Percentiles rank a stretch among this genome's conserved stretches.
phyloP scores from a whole-genome alignment of 2,888 invertebrate species.

The Erannis defoliaria region DNA sequence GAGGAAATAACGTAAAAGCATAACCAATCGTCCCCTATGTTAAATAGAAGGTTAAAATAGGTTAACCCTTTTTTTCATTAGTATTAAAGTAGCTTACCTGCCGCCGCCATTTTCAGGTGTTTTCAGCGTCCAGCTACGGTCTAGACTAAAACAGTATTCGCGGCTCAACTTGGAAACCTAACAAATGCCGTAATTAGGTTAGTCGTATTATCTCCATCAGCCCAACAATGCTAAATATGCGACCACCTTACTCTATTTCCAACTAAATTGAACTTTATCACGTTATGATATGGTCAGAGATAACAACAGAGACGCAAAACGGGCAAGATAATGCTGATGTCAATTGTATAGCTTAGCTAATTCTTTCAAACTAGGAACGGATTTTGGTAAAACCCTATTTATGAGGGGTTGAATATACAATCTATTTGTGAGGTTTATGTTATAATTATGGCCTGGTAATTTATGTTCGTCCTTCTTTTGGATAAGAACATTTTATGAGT shows the following conservation, averaged over 20 bases:
- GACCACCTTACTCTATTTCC: neutral
- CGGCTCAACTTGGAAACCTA: conserved; percentile 37
- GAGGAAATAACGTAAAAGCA: too few species aligned
- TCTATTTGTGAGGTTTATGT: too few species aligned
- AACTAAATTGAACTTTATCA: conserved; percentile 20
- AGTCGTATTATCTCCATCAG: conserved; percentile 42
- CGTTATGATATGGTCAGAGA: conserved; percentile 15
- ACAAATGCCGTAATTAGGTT: conserved; percentile 44
- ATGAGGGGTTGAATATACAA: conserved; percentile 3
- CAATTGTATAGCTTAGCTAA: conserved; percentile 33
- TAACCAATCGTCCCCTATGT: too few species aligned
- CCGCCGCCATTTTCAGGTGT: conserved; percentile 26
- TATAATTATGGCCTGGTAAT: too few species aligned
- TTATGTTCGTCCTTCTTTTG: too few species aligned
- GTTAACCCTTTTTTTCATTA: neutral
- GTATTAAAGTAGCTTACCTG: conserved; percentile 15
- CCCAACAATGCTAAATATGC: conserved; percentile 24
- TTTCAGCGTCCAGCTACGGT: conserved; percentile 19
- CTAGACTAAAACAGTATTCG: conserved; percentile 12
- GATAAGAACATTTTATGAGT: too few species aligned
- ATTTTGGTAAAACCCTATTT: conserved; percentile 14
- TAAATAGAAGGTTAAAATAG: too few species aligned
- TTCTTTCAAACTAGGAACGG: conserved; percentile 28
- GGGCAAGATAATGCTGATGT: conserved; percentile 30
- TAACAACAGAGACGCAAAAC: neutral